These are phyloP conservation scores for Balanococcus diminutus DNA, from an alignment of 2,888 invertebrate genomes.

Conservation along the genomic window DNA sequence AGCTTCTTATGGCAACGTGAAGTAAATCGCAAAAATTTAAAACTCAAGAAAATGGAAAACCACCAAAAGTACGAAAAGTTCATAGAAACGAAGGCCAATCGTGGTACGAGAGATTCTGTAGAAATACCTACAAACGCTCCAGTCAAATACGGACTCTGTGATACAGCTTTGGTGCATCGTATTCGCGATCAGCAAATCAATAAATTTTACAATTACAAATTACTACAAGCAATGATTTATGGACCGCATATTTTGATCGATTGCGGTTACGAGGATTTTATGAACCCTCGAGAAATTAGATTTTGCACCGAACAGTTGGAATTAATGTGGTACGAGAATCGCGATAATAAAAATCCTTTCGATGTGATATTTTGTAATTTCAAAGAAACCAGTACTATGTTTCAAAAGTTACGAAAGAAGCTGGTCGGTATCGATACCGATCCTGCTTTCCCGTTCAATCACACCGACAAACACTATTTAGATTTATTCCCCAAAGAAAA, in stretches of 20 bases:
- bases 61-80: constrained; percentile 56
- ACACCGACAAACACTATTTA: constrained; percentile 74
- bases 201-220: constrained; percentile 67
- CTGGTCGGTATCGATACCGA: constrained; percentile 73
- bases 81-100: constrained; percentile 58
- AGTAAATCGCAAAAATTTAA: constrained; percentile 57
- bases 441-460: constrained; percentile 73
- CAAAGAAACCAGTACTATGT: constrained; percentile 64
- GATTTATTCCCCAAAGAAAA: constrained; percentile 75
- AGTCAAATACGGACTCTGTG: constrained; percentile 66
- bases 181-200: constrained; percentile 71
- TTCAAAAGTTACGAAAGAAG: constrained; percentile 66
- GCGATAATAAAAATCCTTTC: constrained; percentile 76
- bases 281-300: constrained; percentile 73
- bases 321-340: constrained; percentile 74
- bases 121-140: constrained; percentile 55
- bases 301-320: constrained; percentile 82
- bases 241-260: constrained; percentile 82
- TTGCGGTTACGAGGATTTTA: constrained; percentile 78
- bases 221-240: constrained; percentile 65
- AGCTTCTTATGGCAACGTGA: constrained; percentile 59
- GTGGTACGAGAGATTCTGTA: background rate
- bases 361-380: constrained; percentile 80
- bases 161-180: constrained; percentile 71
- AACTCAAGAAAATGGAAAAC: constrained; percentile 59